phyloP scores from a whole-genome alignment of 2,888 invertebrate species.

The Epirrhoe alternata region DNA sequence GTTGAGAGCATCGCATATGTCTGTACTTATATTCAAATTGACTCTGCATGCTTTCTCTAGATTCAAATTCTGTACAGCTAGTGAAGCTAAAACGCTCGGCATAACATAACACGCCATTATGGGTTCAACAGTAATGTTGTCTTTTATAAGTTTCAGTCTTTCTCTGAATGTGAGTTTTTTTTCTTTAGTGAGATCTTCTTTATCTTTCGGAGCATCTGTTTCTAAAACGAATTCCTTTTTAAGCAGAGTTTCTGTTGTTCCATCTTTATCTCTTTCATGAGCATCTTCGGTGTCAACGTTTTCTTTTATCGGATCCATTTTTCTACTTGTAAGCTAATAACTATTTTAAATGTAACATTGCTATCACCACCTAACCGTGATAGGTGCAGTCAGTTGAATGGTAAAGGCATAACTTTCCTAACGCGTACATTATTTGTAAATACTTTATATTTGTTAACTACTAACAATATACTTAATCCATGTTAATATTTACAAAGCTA shows the following conservation, averaged over 20 bases:
- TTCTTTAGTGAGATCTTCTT: conserved; percentile 42
- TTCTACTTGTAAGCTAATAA: neutral
- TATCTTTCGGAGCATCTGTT: conserved; percentile 37
- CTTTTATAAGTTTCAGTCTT: conserved; percentile 69
- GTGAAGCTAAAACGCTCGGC: conserved; percentile 87
- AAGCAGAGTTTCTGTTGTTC: conserved; percentile 59
- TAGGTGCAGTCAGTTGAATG: conserved; percentile 42
- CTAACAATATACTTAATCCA: conserved; percentile 52
- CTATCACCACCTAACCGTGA: conserved; percentile 5
- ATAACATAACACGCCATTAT: conserved; percentile 89
- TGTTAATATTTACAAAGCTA: conserved; percentile 62
- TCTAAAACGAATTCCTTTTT: conserved; percentile 46
- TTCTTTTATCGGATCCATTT: conserved; percentile 25
- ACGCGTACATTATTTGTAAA: conserved; percentile 43
- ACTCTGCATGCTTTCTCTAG: conserved; percentile 93
- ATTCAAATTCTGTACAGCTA: conserved; percentile 90
- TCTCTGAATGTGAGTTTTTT: conserved; percentile 61
- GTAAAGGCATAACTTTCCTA: conserved; percentile 39
- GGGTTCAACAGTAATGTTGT: conserved; percentile 89
- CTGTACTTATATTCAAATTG: conserved; percentile 88
- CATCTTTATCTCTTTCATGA: conserved; percentile 42
- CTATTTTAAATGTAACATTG: neutral
- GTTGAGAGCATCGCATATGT: conserved; percentile 91
- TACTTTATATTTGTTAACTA: conserved; percentile 33
- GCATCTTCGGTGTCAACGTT: conserved; percentile 32